Base-by-base conservation (phyloP, 1,140 invertebrate species). In the Dolichoris vasculosae region DNA sequence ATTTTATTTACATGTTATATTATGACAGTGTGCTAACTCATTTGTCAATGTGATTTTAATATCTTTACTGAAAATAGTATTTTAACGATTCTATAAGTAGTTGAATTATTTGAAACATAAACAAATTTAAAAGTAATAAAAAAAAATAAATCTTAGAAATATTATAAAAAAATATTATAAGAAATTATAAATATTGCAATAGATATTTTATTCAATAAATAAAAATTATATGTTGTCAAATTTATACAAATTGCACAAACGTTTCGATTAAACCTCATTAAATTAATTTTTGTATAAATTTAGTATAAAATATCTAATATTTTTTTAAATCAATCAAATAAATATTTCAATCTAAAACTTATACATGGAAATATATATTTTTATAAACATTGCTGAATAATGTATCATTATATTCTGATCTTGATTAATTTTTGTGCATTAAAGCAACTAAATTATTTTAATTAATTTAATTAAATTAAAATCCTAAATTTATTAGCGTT, bases 351-450 rank as follows among this genome's bases (percentile, higher is more conserved):
- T 13, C 64, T 67, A n/a, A 51, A 51, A 51, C 26, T 32, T 32
- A 67, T 15, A 64, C 3, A 11, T 67, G 26, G 30, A 67, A 43
- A 30, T 9, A n/a, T 13, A 80, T 69, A 1, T 71, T 30, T 82
- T 82, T 38, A 32, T 38, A 35, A 71, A 71, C 64, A 38, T 67
- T 82, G 26, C 32, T 82, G 32, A 35, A 0, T 82, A 82, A 38
- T 55, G 30, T 55, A 15, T 73, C 13, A 26, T 32, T 15, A 6
- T 9, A 81, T 69, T 40, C 15, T 30, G 46, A 63, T 35, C 30
- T n/a, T 67, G 38, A 67, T 81, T 26, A 59, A 30, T 81, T 69
- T 46, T 67, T 51, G 7, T 46, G 43, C 48, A 46, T 81, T 46
- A 6, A 7, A 46, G 6, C 6, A 7, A 46, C 6, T 13, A 13